Base-by-base conservation (phyloP, 2,113 vertebrate genomes). In the Arothron firmamentum region DNA sequence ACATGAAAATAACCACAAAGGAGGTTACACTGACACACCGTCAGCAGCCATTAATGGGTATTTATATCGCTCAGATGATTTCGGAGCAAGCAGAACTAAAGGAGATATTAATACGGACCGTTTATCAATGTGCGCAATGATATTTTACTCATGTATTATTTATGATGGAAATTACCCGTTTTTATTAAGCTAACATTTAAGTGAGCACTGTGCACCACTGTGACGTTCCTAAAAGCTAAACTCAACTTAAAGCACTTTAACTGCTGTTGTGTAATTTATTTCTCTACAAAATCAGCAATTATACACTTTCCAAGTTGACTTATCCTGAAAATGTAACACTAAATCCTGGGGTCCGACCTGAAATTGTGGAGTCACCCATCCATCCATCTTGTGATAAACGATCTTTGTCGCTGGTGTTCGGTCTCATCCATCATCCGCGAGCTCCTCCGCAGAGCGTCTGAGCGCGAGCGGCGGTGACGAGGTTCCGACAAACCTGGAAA, bases 391-490 rank as follows among this genome's bases (percentile, higher is more conserved):
- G 43, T 46, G 43, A 46, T 17, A 46, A 12, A 51, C 19, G 49
- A 51, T 51, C 79, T 83, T 17, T 28, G 76, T 18, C 14, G 23
- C 50, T n/a, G n/a, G n/a, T 59, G 34, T 66, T 60, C 1, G 72
- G 52, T 45, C 46, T 42, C 47, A 17, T 64, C 52, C 58, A 59
- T 25, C 74, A 61, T 62, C 67, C 43, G 31, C 28, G 55, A 42
- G 64, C 3, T 2, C 6, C 19, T 25, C 56, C n/a, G n/a, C n/a
- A n/a, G n/a, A n/a, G n/a, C 23, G 67, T 42, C 14, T 0, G 52
- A 54, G 13, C 57, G 20, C 19, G 13, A 67, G 41, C n/a, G 4
- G 54, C 31, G 47, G 7, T 50, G 53, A 53, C 2, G 21, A 45
- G 10, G 18, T 42, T 19, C 4, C 8, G 3, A 0, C 28, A 1